Evolutionary conservation across 2,797 vertebrate genomes (phyloP), one percentile per base, ranked within the genome.

Genomic region (Pterois miles): DNA sequence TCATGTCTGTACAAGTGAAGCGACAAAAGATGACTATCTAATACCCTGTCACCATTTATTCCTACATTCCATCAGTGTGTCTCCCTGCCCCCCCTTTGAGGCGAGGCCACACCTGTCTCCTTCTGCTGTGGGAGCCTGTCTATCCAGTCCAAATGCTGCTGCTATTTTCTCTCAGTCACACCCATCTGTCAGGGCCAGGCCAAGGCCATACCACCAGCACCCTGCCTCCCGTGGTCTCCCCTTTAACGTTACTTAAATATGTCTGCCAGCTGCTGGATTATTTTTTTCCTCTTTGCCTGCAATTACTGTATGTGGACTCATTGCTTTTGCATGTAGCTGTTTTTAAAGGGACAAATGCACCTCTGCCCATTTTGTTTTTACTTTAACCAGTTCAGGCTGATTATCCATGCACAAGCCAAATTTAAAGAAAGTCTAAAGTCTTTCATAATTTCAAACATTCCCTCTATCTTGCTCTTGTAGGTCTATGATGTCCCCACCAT

Each of bases 401-500:
- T 16, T 12, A 16, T 23, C 18, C 43, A 1, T 9, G 46, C 46
- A 48, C 16, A 4, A 43, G 40, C 16, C 40, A 43, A 43, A 16
- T 43, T 43, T 43, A 20, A 43, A 43, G 4, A 8, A 43, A 43
- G 16, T 43, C 38, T 40, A 43, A 43, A 43, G 40, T 43, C 40
- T 43, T 43, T 43, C 40, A 43, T 18, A 43, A 29, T 29, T 29
- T 29, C 27, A 40, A 65, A 40, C 22, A 6, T 65, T 57, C 11
- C 31, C 52, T 52, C 0, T 60, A 18, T 67, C 25, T 5, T 36
- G 48, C 9, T 9, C n/a, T 46, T 72, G 36, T 78, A 98, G 97
- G 96, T 98, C 78, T 98, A 98, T 0, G 94, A 97, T 2, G 94
- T 97, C 68, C 97, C 97, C 69, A 93, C 96, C 10, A 82, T 93